Percentiles rank a stretch among this genome's conserved stretches.
These are phyloP conservation scores for Notospermus geniculatus DNA, from an alignment of 1,140 invertebrate genomes.

Conservation along the genomic window DNA sequence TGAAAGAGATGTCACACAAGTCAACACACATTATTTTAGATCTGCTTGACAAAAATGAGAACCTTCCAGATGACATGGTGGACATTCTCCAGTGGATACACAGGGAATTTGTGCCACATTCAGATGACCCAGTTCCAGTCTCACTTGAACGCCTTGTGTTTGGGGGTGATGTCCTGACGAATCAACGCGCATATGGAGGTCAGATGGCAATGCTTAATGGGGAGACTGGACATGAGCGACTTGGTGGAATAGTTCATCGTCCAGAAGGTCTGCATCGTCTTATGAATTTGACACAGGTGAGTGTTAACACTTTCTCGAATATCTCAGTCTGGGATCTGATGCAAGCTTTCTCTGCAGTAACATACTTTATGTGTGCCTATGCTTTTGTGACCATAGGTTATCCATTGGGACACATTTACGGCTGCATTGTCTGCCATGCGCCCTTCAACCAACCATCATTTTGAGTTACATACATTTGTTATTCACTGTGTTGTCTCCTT, in stretches of 20 bases:
- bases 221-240: slow-evolving; percentile 15
- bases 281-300: slow-evolving; percentile 17
- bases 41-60: slow-evolving; percentile 24
- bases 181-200: slow-evolving; percentile 26
- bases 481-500: too few species aligned
- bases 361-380: too few species aligned
- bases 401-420: too few species aligned
- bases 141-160: slow-evolving; percentile 20
- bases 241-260: slow-evolving; percentile 19
- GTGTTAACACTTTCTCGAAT: too few species aligned
- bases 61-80: slow-evolving; percentile 25
- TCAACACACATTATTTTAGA: slow-evolving; percentile 19
- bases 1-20: slow-evolving; percentile 16
- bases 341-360: too few species aligned
- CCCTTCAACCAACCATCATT: too few species aligned
- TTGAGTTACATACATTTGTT: too few species aligned
- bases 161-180: slow-evolving; percentile 26
- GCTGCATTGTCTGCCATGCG: too few species aligned
- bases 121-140: background rate
- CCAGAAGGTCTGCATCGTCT: slow-evolving; percentile 26
- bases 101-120: slow-evolving; percentile 10
- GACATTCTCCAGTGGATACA: slow-evolving; percentile 23
- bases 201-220: slow-evolving; percentile 22
- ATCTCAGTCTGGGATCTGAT: too few species aligned
- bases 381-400: too few species aligned